These are phyloP conservation scores for Odontamblyopus rebecca DNA, from an alignment of 2,797 vertebrate genomes.

Conservation along the genomic window DNA sequence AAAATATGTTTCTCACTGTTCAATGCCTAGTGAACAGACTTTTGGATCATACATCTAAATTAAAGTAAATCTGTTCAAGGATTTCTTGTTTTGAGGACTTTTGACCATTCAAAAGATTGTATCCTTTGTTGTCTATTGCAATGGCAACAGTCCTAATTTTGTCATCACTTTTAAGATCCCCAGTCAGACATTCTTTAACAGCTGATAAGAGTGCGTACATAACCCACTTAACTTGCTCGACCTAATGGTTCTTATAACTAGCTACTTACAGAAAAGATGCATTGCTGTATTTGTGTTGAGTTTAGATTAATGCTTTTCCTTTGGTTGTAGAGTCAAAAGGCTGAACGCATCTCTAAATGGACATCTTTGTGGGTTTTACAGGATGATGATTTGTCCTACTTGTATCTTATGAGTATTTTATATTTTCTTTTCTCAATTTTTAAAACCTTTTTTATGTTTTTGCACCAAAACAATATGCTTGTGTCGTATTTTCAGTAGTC, in stretches of 20 bases:
- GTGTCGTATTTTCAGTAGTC: background rate
- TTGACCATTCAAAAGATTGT: background rate
- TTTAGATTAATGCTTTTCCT: background rate
- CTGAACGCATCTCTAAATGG: background rate
- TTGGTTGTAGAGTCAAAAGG: background rate
- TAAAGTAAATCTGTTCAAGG: too few species aligned
- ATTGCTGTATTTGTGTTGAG: too few species aligned
- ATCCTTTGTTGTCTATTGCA: background rate
- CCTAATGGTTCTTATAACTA: too few species aligned
- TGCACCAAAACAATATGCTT: background rate
- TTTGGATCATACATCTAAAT: too few species aligned
- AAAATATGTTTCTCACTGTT: background rate
- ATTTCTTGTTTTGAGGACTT: background rate
- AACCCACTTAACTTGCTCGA: too few species aligned
- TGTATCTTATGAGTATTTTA: background rate
- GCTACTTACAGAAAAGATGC: too few species aligned
- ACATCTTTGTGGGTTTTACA: too few species aligned
- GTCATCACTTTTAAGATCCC: background rate
- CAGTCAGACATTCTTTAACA: too few species aligned
- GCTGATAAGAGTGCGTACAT: too few species aligned
- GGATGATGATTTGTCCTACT: background rate
- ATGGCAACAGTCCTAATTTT: background rate
- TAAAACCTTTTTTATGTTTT: background rate
- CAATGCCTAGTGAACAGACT: too few species aligned
- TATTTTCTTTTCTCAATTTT: background rate